Evolutionary conservation across 2,888 invertebrate genomes (phyloP), one percentile per base, ranked within the genome.

Genomic region (Agrochola litura): DNA sequence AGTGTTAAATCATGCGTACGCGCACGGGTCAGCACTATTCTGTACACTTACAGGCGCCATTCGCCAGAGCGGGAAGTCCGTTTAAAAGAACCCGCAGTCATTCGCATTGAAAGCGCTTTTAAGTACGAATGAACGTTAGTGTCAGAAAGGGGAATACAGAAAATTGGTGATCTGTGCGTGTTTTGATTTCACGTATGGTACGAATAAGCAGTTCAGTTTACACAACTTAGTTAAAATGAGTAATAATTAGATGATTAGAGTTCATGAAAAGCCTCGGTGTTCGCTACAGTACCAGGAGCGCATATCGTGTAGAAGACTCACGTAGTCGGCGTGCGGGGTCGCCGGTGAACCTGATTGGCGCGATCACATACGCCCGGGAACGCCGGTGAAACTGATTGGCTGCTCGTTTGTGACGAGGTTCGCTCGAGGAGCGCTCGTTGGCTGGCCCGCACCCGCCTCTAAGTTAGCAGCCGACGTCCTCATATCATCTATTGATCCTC

Each of bases 401-500:
- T 98, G 98, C 92, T 98, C 98, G 97, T 98, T 98, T 92, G 98
- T 97, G 90, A 98, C 98, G 92, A 98, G 97, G 91, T 97, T 98
- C 90, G 98, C 97, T 90, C 97, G 97, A 95, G 98, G 98, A 89
- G 97, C 97, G 82, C 97, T 95, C 86, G 97, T 95, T 71, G 92
- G 92, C 89, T 86, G 94, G 10, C 90, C 93, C 58, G 88, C 63
- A 2, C 96, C 96, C 66, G 95, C 92, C 89, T 96, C 96, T 65
- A 97, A 93, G 82, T 91, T 95, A 78, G 97, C 97, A 85, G 98
- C 98, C 92, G 98, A 97, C 94, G 97, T 97, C 94, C 98, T 97
- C 98, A 98, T 98, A 90, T 98, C 98, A 86, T 98, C 98, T 88
- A 97, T 97, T 89, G 98, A 97, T 88, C 98, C 98, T 97, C 98